phyloP scores from a whole-genome alignment of 2,888 invertebrate genomes.

The Branchinecta sandiegonensis region DNA sequence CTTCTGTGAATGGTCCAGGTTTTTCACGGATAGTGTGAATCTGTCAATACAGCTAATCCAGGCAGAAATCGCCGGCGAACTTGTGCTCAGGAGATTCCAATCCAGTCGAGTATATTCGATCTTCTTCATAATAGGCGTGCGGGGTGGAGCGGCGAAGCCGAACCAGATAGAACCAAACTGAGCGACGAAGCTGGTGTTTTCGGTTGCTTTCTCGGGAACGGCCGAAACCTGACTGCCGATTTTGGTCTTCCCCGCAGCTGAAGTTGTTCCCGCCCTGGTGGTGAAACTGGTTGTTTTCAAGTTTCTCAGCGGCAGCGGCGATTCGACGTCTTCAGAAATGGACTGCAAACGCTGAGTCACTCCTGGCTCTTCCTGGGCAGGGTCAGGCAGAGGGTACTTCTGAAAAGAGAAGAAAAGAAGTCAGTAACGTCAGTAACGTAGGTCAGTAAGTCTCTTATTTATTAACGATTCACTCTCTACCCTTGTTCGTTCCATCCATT shows the following conservation, averaged over 20 bases:
- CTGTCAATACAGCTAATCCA: conserved; percentile 95
- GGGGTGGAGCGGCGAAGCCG: conserved; percentile 91
- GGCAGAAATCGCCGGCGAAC: conserved; percentile 89
- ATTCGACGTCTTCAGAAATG: conserved; percentile 10
- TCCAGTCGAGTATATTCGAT: conserved; percentile 76
- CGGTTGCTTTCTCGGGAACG: conserved; percentile 18
- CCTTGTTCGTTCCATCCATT: too few relatives aligned
- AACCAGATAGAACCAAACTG: conserved; percentile 87
- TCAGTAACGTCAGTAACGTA: too few relatives aligned
- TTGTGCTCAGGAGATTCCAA: conserved; percentile 90
- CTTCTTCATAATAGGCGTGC: conserved; percentile 81
- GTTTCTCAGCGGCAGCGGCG: background rate
- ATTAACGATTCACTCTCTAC: too few relatives aligned
- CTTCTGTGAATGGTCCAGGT: conserved; percentile 62
- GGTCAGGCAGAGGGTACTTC: conserved; percentile 25
- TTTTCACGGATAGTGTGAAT: conserved; percentile 65
- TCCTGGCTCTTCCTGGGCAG: conserved; percentile 22
- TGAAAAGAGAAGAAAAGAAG: conserved; percentile 17
- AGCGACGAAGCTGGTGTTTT: conserved; percentile 58
- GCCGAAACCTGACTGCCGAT: conserved; percentile 19
- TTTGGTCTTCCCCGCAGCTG: conserved; percentile 18
- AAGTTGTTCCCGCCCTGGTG: background rate
- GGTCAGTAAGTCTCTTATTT: too few relatives aligned
- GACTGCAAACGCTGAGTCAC: conserved; percentile 26
- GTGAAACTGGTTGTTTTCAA: conserved; percentile 9